Evolutionary conservation across 2,113 vertebrate genomes (phyloP).

Genomic region (Panthera tigris): DNA sequence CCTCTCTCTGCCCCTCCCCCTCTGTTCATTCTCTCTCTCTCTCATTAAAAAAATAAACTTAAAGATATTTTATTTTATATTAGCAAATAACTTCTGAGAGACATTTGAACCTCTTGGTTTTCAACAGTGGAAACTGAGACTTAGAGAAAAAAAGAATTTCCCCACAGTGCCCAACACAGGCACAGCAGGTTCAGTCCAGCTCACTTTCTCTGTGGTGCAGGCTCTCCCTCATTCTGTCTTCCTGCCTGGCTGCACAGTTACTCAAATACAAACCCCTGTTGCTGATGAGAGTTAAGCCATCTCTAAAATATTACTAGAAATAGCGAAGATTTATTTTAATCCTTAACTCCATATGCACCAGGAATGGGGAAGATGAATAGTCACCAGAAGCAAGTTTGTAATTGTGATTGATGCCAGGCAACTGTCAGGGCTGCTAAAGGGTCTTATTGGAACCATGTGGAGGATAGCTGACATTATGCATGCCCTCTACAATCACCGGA

Average conservation of each 20-base stretch:
- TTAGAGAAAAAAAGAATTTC: neutral
- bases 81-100: neutral
- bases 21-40: too few species aligned
- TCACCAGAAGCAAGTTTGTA: neutral
- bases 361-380: neutral
- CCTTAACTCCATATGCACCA: neutral
- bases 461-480: neutral
- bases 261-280: slow-evolving; percentile 34
- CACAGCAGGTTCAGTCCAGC: neutral
- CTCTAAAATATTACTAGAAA: slow-evolving; percentile 45
- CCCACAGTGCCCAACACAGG: too few species aligned
- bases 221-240: neutral
- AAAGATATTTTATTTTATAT: neutral
- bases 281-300: slow-evolving; percentile 27
- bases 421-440: neutral
- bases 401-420: neutral
- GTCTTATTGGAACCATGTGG: neutral
- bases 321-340: slow-evolving; percentile 47
- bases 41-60: too few species aligned
- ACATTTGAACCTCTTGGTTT: neutral
- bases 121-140: neutral
- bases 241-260: neutral
- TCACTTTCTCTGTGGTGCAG: too few species aligned
- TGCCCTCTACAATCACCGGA: neutral
- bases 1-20: too few species aligned